Evolutionary conservation across 2,113 vertebrate genomes (phyloP).

Genomic region (Ammodytes dubius): DNA sequence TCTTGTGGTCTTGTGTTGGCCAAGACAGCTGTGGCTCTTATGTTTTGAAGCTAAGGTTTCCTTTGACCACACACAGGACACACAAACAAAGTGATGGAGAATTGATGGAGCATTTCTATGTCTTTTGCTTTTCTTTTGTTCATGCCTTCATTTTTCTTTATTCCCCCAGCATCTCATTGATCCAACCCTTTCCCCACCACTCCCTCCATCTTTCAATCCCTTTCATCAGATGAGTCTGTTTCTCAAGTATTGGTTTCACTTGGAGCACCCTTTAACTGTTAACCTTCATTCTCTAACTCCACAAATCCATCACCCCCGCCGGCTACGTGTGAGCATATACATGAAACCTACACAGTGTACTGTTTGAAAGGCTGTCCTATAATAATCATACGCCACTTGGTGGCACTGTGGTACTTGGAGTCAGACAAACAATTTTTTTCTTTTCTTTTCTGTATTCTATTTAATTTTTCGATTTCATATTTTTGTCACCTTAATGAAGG

Average conservation of each 20-base stretch:
- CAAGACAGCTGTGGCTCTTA: neutral
- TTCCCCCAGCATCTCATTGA: conserved; percentile 18
- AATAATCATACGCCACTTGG: too few relatives aligned
- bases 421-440: neutral
- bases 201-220: conserved; percentile 37
- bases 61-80: neutral
- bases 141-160: conserved; percentile 28
- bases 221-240: conserved; percentile 53
- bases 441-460: neutral
- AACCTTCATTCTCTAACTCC: conserved; percentile 60
- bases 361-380: conserved; percentile 9
- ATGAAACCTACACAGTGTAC: conserved; percentile 2
- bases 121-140: neutral
- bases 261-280: conserved; percentile 55
- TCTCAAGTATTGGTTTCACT: conserved; percentile 38
- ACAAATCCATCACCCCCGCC: conserved; percentile 61
- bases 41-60: conserved; percentile 20
- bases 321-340: conserved; percentile 28
- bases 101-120: neutral
- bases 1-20: neutral
- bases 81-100: conserved; percentile 12
- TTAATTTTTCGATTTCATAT: conserved; percentile 2
- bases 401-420: conserved; percentile 80
- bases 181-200: conserved; percentile 21
- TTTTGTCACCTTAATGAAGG: conserved; percentile 64